phyloP scores from a whole-genome alignment of 2,797 vertebrate genomes.

The Falco rusticolus region DNA sequence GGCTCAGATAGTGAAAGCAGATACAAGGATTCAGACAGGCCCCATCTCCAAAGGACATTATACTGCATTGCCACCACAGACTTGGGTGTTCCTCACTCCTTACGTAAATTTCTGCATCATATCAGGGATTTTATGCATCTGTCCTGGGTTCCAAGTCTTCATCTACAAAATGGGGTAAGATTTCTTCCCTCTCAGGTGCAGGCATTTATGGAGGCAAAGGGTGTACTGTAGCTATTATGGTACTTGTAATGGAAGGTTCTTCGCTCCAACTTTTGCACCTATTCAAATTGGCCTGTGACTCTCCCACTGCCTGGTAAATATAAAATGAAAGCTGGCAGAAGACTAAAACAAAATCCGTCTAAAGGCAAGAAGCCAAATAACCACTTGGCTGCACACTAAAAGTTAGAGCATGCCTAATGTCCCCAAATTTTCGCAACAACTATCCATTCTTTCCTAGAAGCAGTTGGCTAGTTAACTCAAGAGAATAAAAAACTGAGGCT shows the following conservation, averaged over 20 bases:
- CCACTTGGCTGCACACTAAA: not conserved
- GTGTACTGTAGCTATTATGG: not conserved
- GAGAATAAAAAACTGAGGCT: not conserved
- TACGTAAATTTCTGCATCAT: not conserved
- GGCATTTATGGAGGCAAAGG: not conserved
- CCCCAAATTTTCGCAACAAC: conserved; percentile 16
- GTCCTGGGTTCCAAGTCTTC: not conserved
- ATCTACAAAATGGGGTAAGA: not conserved
- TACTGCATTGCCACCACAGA: not conserved
- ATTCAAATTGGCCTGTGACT: not conserved
- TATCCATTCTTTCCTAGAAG: conserved; percentile 24
- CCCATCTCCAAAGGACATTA: not conserved
- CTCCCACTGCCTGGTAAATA: not conserved
- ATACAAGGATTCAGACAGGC: not conserved
- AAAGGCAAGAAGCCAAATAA: conserved; percentile 23
- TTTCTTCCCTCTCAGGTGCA: not conserved
- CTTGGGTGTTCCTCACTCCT: rapidly evolving
- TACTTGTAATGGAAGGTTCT: not conserved
- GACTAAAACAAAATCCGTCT: not conserved
- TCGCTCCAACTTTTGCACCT: not conserved
- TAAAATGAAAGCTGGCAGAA: conserved; percentile 28
- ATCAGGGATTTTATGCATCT: not conserved
- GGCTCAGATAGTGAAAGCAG: not conserved
- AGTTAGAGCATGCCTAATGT: not conserved
- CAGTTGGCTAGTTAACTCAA: not conserved